These are phyloP conservation scores for Ictalurus punctatus DNA, from an alignment of 2,113 vertebrate species.

Conservation along the genomic window DNA sequence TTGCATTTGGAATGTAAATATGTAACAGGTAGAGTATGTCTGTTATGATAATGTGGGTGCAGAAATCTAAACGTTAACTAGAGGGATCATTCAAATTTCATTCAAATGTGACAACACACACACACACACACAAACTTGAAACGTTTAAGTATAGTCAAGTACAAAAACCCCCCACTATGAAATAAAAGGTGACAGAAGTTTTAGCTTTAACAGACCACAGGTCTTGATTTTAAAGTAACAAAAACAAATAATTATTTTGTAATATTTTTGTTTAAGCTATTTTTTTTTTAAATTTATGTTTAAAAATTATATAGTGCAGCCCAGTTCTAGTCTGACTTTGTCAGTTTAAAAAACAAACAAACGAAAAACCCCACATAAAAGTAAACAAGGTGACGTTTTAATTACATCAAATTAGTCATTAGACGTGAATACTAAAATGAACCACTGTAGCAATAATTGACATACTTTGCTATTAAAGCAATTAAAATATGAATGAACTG, in stretches of 20 bases:
- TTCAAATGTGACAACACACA: not conserved
- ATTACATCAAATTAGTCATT: not conserved
- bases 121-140: not conserved
- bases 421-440: not conserved
- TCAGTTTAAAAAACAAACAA: not conserved
- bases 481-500: not conserved
- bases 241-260: not conserved
- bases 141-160: not conserved
- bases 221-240: not conserved
- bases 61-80: not conserved
- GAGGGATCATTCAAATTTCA: not conserved
- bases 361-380: not conserved
- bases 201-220: not conserved
- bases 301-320: not conserved
- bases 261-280: not conserved
- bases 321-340: not conserved
- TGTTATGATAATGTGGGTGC: not conserved
- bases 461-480: not conserved
- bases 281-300: not conserved
- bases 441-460: not conserved
- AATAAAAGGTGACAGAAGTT: not conserved
- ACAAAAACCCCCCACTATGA: not conserved
- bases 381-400: not conserved
- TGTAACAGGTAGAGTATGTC: not conserved
- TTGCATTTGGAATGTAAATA: not conserved